Conservation (phyloP, 1,140 invertebrate species). For the Myzus persicae region DNA sequence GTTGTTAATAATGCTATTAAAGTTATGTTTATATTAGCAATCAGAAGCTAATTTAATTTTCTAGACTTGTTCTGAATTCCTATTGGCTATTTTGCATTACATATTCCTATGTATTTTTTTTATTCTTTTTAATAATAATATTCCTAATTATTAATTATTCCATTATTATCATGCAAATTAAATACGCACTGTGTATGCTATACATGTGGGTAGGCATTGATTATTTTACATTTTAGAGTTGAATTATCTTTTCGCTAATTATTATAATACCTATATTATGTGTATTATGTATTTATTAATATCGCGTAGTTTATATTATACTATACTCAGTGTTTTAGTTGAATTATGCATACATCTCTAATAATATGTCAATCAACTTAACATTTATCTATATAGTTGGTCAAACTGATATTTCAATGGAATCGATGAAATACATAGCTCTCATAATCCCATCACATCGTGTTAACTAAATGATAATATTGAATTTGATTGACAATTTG, state of each 20-base stretch:
- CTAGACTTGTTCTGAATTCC: background rate
- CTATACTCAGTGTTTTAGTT: background rate
- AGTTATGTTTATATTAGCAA: background rate
- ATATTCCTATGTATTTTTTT: background rate
- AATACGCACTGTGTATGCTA: background rate
- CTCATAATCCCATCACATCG: background rate
- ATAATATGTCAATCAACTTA: background rate
- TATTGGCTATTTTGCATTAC: background rate
- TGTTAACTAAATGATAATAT: background rate
- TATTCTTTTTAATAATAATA: background rate
- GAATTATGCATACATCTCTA: background rate
- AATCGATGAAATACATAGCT: background rate
- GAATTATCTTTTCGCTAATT: background rate
- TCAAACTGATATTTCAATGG: background rate
- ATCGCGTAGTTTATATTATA: background rate
- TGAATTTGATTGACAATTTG: conserved; percentile 8
- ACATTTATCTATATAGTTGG: background rate
- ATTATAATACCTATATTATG: background rate
- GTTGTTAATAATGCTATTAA: background rate
- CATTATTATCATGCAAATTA: background rate
- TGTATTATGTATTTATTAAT: background rate
- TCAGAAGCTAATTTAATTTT: background rate
- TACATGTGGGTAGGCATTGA: background rate
- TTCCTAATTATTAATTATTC: background rate
- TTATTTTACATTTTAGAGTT: background rate